phyloP scores from a whole-genome alignment of 2,888 invertebrate species.

The Nephrocerus scutellatus region DNA sequence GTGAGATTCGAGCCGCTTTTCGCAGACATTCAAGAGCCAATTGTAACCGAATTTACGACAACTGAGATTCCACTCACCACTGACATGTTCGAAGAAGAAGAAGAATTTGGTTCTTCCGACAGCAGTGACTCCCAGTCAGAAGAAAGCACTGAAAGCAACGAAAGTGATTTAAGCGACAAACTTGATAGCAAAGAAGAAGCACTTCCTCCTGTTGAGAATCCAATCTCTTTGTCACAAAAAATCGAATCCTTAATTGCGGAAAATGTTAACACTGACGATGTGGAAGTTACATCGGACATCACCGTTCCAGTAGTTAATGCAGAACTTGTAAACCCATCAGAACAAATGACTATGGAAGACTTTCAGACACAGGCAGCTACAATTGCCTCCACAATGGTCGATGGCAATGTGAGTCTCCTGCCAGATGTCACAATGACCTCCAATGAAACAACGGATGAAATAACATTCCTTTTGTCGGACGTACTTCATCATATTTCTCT shows the following conservation, averaged over 20 bases:
- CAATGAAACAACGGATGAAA: slow-evolving; percentile 39
- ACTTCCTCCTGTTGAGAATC: slow-evolving; percentile 22
- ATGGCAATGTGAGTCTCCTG: slow-evolving; percentile 26
- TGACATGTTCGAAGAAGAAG: slow-evolving; percentile 11
- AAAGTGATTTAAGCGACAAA: neutral
- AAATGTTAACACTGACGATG: slow-evolving; percentile 19
- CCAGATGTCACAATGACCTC: slow-evolving; percentile 26
- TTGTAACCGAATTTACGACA: slow-evolving; percentile 27
- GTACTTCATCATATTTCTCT: slow-evolving; percentile 40
- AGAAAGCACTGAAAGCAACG: slow-evolving; percentile 1
- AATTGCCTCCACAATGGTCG: slow-evolving; percentile 43
- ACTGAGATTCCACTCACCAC: slow-evolving; percentile 16
- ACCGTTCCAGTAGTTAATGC: slow-evolving; percentile 34
- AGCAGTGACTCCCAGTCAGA: slow-evolving; percentile 11
- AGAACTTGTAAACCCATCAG: slow-evolving; percentile 31
- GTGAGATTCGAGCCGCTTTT: slow-evolving; percentile 26
- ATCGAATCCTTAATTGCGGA: slow-evolving; percentile 24
- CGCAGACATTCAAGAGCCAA: slow-evolving; percentile 28
- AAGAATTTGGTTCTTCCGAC: slow-evolving; percentile 10
- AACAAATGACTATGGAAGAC: slow-evolving; percentile 40
- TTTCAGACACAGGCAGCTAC: slow-evolving; percentile 46
- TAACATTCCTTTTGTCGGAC: slow-evolving; percentile 42
- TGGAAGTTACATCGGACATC: slow-evolving; percentile 29
- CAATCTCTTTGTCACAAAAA: slow-evolving; percentile 26
- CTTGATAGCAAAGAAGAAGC: slow-evolving; percentile 8